phyloP scores from a whole-genome alignment of 2,888 invertebrate genomes.

The Ephialtes manifestator region DNA sequence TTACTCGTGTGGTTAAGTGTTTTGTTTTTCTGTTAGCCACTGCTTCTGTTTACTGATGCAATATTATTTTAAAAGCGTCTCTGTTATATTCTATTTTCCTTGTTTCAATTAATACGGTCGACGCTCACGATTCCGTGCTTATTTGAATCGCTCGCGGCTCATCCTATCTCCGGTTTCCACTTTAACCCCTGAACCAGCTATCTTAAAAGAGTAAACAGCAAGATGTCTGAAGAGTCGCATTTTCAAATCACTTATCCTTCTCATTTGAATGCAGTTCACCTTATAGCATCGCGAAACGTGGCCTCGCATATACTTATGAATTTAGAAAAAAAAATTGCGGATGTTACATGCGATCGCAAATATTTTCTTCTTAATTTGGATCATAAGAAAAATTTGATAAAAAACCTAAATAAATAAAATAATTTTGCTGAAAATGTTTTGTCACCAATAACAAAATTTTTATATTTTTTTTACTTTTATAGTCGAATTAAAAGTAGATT shows the following conservation, averaged over 20 bases:
- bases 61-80: conserved; percentile 10
- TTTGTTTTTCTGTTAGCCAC: background rate
- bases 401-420: background rate
- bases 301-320: background rate
- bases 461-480: no score
- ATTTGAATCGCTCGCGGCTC: conserved; percentile 8
- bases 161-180: conserved; percentile 6
- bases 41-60: background rate
- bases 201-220: conserved; percentile 46
- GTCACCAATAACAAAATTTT: background rate
- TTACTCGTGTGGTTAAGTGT: background rate
- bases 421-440: background rate
- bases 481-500: no score
- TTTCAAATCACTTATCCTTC: conserved; percentile 42
- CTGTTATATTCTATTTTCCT: background rate
- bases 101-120: conserved; percentile 11
- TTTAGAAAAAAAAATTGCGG: background rate
- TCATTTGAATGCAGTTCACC: conserved; percentile 1
- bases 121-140: conserved; percentile 20
- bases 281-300: background rate
- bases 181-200: conserved; percentile 7
- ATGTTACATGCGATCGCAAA: background rate
- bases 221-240: conserved; percentile 20
- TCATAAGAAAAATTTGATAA: background rate
- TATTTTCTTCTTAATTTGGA: background rate